Percentiles rank a stretch among this genome's conserved stretches.
Evolutionary conservation across 2,797 vertebrate genomes (phyloP).

Genomic region (Pseudopleuronectes americanus): DNA sequence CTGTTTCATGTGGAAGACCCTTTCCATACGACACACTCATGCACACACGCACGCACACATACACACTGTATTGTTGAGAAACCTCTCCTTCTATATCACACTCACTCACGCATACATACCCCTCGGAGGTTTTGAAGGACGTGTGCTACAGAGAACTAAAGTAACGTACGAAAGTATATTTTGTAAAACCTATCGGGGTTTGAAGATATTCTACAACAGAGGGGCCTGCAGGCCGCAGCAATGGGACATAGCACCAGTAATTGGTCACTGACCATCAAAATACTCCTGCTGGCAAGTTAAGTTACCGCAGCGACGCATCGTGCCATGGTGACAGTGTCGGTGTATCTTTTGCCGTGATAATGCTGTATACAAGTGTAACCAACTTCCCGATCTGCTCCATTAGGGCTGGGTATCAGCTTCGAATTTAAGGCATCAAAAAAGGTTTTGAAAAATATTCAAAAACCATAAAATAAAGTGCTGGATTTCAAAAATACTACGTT

Average conservation of each 20-base stretch:
- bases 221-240: slow-evolving; percentile 86
- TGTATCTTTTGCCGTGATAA: slow-evolving; percentile 9
- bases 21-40: slow-evolving; percentile 49
- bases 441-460: slow-evolving; percentile 36
- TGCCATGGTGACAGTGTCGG: slow-evolving; percentile 13
- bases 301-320: slow-evolving; percentile 21
- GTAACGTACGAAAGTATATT: slow-evolving; percentile 83
- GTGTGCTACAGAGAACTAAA: slow-evolving; percentile 93
- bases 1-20: slow-evolving; percentile 88
- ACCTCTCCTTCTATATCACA: background rate
- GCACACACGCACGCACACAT: background rate
- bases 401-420: slow-evolving; percentile 65
- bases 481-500: slow-evolving; percentile 10
- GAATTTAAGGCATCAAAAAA: slow-evolving; percentile 73
- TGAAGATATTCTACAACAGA: slow-evolving; percentile 84
- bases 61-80: background rate
- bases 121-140: slow-evolving; percentile 92
- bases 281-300: slow-evolving; percentile 22
- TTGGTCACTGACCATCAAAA: slow-evolving; percentile 43
- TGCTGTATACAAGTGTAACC: slow-evolving; percentile 21
- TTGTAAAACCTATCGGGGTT: slow-evolving; percentile 91
- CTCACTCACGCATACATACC: slow-evolving; percentile 48
- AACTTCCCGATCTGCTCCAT: slow-evolving; percentile 36
- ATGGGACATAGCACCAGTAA: slow-evolving; percentile 75
- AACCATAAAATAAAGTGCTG: slow-evolving; percentile 66